Conservation (phyloP, 2,113 vertebrate genomes). For the Notothenia coriiceps region DNA sequence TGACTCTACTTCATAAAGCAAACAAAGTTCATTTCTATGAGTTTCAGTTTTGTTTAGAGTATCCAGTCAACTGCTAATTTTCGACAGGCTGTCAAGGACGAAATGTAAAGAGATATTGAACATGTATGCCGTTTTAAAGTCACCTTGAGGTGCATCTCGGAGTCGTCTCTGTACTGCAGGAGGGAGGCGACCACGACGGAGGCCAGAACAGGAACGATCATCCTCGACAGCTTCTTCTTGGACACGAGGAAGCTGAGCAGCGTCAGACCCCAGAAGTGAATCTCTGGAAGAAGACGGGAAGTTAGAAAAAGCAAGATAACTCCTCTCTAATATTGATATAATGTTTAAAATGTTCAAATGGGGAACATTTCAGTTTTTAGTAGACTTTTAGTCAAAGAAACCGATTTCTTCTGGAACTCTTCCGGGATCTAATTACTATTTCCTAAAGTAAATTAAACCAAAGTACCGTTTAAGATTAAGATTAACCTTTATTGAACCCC, state of each 20-base stretch:
- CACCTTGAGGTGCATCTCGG: conserved; percentile 89
- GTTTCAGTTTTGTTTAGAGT: not conserved
- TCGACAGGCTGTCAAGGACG: too few species aligned
- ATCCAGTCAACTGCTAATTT: too few species aligned
- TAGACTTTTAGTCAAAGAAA: not conserved
- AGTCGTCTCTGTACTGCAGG: conserved; percentile 84
- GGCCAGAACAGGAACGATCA: conserved; percentile 88
- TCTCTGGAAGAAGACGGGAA: conserved; percentile 82
- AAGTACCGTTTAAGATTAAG: too few species aligned
- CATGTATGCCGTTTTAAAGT: not conserved
- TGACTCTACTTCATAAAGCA: not conserved
- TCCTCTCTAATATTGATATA: not conserved
- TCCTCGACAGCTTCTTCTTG: conserved; percentile 88
- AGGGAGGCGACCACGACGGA: conserved; percentile 88
- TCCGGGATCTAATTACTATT: not conserved
- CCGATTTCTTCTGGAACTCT: not conserved
- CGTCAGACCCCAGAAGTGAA: conserved; percentile 91
- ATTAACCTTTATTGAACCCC: too few species aligned
- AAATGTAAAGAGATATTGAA: too few species aligned
- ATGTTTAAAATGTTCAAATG: not conserved
- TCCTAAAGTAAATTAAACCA: not conserved
- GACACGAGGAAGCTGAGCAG: conserved; percentile 88
- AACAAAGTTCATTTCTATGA: not conserved
- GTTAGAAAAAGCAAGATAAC: not conserved
- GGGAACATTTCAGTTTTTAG: too few species aligned